Percentiles rank a stretch among this genome's conserved stretches.
Conservation (phyloP, 2,113 vertebrate genomes). For the Hylia prasina region DNA sequence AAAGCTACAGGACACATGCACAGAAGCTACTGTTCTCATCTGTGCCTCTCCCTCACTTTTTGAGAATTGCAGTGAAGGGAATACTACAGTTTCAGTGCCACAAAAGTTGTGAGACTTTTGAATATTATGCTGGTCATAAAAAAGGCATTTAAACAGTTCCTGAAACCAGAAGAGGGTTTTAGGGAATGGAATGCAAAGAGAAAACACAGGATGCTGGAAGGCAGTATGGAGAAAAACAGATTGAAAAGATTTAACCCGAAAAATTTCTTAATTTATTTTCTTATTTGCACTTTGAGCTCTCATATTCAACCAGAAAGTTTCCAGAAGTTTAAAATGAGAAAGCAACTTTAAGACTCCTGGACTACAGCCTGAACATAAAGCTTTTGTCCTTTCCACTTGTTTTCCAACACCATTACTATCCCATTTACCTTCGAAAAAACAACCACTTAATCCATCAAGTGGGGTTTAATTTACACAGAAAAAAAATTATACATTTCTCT, state of each 20-base stretch:
- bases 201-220: conserved; percentile 20
- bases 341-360: background rate
- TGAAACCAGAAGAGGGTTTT: conserved; percentile 17
- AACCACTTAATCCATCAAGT: background rate
- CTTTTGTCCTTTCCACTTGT: background rate
- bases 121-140: background rate
- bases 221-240: background rate
- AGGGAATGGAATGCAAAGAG: conserved; percentile 9
- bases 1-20: background rate
- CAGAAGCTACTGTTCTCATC: background rate
- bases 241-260: background rate
- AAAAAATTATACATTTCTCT: background rate
- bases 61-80: background rate
- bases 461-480: background rate
- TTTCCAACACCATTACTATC: background rate
- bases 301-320: background rate
- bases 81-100: background rate
- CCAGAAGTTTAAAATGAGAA: background rate
- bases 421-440: background rate
- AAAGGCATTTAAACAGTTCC: conserved; percentile 12
- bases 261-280: background rate
- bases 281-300: background rate
- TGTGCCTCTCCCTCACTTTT: background rate
- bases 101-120: background rate
- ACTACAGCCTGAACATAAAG: background rate